Evolutionary conservation across 2,113 vertebrate species (phyloP).

Genomic region (Scolopax mira): DNA sequence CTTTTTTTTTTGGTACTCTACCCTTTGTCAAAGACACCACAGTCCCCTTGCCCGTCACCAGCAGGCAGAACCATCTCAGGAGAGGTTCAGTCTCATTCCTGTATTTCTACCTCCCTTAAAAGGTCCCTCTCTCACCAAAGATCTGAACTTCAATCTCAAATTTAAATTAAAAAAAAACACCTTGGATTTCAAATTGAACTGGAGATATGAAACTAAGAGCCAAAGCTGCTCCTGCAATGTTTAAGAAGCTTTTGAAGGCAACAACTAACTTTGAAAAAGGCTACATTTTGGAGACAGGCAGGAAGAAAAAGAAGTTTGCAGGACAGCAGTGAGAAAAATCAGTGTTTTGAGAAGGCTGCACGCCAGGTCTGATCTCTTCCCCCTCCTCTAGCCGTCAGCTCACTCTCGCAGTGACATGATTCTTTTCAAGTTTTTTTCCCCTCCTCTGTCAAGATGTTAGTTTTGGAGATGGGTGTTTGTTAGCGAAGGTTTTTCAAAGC

Average conservation of each 20-base stretch:
- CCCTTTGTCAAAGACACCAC: not conserved
- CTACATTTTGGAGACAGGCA: not conserved
- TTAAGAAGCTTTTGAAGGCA: not conserved
- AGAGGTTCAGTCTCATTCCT: not conserved
- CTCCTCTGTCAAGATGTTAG: conserved; percentile 20
- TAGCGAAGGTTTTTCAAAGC: conserved; percentile 3
- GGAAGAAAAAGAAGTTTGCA: not conserved
- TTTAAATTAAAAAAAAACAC: not conserved
- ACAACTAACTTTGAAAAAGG: not conserved
- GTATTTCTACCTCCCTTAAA: not conserved
- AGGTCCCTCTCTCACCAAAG: not conserved
- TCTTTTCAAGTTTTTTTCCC: not conserved
- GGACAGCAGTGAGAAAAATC: not conserved
- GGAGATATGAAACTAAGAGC: not conserved
- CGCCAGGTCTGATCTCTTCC: not conserved
- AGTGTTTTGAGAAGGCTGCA: not conserved
- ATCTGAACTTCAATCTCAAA: not conserved
- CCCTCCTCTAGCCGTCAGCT: not conserved
- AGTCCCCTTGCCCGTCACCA: not conserved
- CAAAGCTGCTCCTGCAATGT: not conserved
- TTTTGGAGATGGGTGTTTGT: not conserved
- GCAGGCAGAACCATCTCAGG: not conserved
- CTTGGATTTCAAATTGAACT: not conserved
- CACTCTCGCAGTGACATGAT: rapidly evolving
- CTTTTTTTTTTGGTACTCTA: not conserved